phyloP scores from a whole-genome alignment of 2,113 vertebrate species.

The Ceyx cyanopectus region DNA sequence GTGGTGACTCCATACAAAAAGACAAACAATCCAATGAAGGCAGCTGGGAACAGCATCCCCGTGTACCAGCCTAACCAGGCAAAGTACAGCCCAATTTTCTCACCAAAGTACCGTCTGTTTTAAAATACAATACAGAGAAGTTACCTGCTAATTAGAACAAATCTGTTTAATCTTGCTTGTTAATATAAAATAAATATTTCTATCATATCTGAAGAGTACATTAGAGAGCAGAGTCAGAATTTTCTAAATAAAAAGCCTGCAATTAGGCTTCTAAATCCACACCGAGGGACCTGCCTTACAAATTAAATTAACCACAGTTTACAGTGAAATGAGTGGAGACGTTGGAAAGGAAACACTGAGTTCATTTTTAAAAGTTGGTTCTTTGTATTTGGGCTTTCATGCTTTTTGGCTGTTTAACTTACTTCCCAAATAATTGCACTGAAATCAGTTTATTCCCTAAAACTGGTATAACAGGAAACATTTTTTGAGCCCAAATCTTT shows the following conservation, averaged over 20 bases:
- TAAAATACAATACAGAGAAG: constrained; percentile 53
- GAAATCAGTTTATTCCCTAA: neutral
- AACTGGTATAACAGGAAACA: neutral
- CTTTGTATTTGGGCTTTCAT: neutral
- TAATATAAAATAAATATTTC: neutral
- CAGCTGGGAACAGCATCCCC: constrained; percentile 96
- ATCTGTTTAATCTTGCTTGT: neutral
- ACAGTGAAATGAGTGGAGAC: neutral
- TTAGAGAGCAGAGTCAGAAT: neutral
- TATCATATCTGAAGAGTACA: neutral
- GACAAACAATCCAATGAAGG: constrained; percentile 91
- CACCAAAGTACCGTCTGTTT: constrained; percentile 92
- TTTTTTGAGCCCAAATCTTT: neutral
- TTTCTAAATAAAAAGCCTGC: neutral
- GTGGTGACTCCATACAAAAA: constrained; percentile 94
- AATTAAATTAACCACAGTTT: neutral
- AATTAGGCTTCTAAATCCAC: neutral
- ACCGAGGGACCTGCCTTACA: neutral
- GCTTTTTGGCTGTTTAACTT: neutral
- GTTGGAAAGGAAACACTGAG: neutral
- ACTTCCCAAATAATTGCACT: neutral
- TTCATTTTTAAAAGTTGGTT: neutral
- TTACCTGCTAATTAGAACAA: neutral
- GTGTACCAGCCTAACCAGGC: constrained; percentile 98
- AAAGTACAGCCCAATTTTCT: constrained; percentile 96